Base-by-base conservation (phyloP, 2,888 invertebrate genomes). In the Monopis laevigella region DNA sequence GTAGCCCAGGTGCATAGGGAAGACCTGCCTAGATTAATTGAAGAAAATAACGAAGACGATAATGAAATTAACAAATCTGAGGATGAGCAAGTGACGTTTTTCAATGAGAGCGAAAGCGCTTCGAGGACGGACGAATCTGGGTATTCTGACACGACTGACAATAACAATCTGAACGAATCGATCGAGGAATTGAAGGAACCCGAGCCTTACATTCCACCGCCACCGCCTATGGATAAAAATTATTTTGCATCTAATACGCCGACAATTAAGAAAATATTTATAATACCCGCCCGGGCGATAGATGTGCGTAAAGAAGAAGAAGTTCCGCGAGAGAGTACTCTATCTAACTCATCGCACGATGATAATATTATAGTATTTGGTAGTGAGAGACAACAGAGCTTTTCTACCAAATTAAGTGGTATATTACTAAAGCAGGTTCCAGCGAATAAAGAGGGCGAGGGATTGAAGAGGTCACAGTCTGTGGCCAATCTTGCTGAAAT, bases 1-100 rank as follows among this genome's bases (percentile, higher is more conserved):
- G 70, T 84, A 51, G 84, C 75, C 44, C 78, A 82, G 63, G 82
- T 84, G 10, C 84, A 84, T 51, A 73, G 82, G 58, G 83, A 84
- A 57, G 82, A 84, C 62, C 61, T 78, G 42, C 66, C 73, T 1
- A 75, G 55, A 54, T 55, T 78, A 3, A 60, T 54, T 8, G 75
- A 77, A 51, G 73, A 73, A 51, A 8, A 11, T 10, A 14, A 7
- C 8, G 36, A 40, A 10, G 43, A 12, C 49, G 44, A 36, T 16
- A 40, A 43, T 30, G 39, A 45, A 7, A 49, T 52, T 41, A 44
- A 48, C 16, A 53, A 57, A 21, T 29, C 45, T 40, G 47, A 52
- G 11, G 58, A 65, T 28, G 74, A 73, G 51, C 58, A 65, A 43
- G 52, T 67, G 4, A 72, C 72, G 2, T 64, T 62, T 5, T 67